Percentiles rank a stretch among this genome's conserved stretches.
These are phyloP conservation scores for Ctenopoma kingsleyae DNA, from an alignment of 2,797 vertebrate genomes.

Conservation along the genomic window DNA sequence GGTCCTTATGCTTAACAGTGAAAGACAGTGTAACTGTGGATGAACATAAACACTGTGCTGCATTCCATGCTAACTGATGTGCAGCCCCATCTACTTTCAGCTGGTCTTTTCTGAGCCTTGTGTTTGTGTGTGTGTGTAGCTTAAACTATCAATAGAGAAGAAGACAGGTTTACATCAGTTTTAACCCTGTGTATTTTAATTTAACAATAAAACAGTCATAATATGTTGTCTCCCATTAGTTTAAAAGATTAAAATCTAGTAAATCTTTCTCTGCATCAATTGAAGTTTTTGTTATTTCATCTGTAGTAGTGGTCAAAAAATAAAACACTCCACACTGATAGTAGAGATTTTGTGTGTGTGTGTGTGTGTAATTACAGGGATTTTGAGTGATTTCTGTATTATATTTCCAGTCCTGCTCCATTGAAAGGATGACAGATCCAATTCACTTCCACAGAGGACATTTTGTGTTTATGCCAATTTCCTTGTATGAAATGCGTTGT, in stretches of 20 bases:
- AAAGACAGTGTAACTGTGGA: no score
- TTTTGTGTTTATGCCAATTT: constrained; percentile 63
- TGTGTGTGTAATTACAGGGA: constrained; percentile 59
- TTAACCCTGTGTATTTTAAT: constrained; percentile 3
- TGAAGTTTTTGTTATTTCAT: constrained; percentile 6
- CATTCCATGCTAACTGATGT: no score
- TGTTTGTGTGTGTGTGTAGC: no score
- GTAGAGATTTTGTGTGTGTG: neutral
- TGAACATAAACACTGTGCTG: neutral
- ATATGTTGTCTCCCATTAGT: constrained; percentile 7
- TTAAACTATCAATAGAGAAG: neutral
- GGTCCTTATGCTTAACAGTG: no score
- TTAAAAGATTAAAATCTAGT: constrained; percentile 1
- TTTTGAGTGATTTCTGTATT: constrained; percentile 63
- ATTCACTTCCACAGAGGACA: constrained; percentile 57
- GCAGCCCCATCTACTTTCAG: no score
- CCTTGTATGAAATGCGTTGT: constrained; percentile 52
- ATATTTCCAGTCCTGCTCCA: constrained; percentile 52
- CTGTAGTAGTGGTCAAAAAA: neutral
- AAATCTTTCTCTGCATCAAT: constrained; percentile 2
- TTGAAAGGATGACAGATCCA: constrained; percentile 65
- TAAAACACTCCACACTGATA: neutral
- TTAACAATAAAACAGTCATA: neutral
- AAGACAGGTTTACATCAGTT: neutral
- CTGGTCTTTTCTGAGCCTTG: neutral